A percentile compares a stretch with the other conserved stretches of the same genome.
Conservation (phyloP, 2,888 invertebrate species). For the Asteroscopus sphinx region DNA sequence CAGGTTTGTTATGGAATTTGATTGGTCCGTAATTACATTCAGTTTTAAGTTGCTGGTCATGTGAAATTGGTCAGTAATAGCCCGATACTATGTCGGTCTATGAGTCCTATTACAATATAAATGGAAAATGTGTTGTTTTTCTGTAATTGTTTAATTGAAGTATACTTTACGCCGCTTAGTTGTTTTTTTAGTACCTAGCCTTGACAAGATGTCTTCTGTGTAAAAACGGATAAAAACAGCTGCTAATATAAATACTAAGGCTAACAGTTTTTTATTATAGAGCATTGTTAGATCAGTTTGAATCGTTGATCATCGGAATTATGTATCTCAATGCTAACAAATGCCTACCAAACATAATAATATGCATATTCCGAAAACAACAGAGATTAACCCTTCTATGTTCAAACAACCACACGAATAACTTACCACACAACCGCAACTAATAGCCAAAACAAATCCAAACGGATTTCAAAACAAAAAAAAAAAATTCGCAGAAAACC, state of each 20-base stretch:
- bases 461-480: slow-evolving; percentile 59
- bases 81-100: slow-evolving; percentile 19
- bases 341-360: no score
- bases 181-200: neutral
- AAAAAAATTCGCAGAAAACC: slow-evolving; percentile 70
- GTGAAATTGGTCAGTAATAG: slow-evolving; percentile 54
- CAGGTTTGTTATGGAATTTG: slow-evolving; percentile 65
- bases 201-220: no score
- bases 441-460: slow-evolving; percentile 43
- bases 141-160: slow-evolving; percentile 7
- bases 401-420: slow-evolving; percentile 5
- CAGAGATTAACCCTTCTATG: slow-evolving; percentile 1
- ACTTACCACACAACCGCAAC: slow-evolving; percentile 23
- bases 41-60: slow-evolving; percentile 54
- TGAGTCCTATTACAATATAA: slow-evolving; percentile 20
- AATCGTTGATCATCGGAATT: no score
- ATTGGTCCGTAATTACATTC: slow-evolving; percentile 67
- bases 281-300: no score
- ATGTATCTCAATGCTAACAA: no score
- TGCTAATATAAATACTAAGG: no score
- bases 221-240: no score
- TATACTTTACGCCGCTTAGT: neutral
- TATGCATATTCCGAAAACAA: no score
- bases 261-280: no score
- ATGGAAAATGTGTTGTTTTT: slow-evolving; percentile 17